A percentile compares a stretch with the other conserved stretches of the same genome.
Evolutionary conservation across 2,113 vertebrate species (phyloP).

Genomic region (Pterocles gutturalis): DNA sequence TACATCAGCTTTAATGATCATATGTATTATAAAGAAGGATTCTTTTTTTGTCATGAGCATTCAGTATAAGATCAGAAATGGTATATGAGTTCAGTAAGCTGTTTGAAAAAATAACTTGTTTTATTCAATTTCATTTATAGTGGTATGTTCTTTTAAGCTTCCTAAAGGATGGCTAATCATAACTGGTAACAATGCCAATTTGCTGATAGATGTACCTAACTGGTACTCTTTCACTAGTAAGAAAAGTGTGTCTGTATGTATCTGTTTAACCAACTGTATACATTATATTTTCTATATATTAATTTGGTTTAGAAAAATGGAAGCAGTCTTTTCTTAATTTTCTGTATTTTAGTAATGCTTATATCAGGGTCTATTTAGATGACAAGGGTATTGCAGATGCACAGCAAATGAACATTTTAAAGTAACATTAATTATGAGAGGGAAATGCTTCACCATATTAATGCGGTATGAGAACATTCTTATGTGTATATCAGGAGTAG

Average conservation of each 20-base stretch:
- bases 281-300: background rate
- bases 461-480: background rate
- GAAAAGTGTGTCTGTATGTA: background rate
- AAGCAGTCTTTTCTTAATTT: background rate
- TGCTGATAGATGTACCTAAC: background rate
- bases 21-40: background rate
- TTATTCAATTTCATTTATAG: background rate
- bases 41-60: background rate
- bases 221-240: background rate
- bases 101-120: background rate
- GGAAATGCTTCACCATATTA: background rate
- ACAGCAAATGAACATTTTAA: background rate
- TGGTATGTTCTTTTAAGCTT: background rate
- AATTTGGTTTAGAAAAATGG: background rate
- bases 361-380: background rate
- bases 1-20: background rate
- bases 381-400: background rate
- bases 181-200: background rate
- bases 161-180: background rate
- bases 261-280: background rate
- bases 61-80: background rate
- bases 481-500: background rate
- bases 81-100: background rate
- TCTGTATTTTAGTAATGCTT: background rate
- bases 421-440: background rate